phyloP scores from a whole-genome alignment of 2,113 vertebrate species.

The Dipodomys spectabilis region DNA sequence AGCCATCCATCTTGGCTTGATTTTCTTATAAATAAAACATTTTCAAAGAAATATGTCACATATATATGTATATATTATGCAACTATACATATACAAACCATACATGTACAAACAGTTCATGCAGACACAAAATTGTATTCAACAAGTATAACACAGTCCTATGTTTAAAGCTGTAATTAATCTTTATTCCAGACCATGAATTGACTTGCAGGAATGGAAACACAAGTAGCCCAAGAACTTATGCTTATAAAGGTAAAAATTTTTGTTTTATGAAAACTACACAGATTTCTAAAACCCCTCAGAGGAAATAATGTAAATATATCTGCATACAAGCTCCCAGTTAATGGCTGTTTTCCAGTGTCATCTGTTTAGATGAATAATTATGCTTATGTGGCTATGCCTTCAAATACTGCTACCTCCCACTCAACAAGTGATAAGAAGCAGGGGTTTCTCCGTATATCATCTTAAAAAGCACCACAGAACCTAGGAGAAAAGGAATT shows the following conservation, averaged over 20 bases:
- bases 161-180: background rate
- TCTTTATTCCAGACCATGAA: background rate
- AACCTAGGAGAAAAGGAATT: background rate
- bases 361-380: background rate
- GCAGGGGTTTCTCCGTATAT: background rate
- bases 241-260: background rate
- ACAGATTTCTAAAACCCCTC: slow-evolving; percentile 3
- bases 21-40: background rate
- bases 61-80: background rate
- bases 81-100: background rate
- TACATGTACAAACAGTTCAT: background rate
- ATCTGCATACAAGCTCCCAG: background rate
- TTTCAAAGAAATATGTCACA: slow-evolving; percentile 29
- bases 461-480: background rate
- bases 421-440: background rate
- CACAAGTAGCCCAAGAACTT: too few species aligned
- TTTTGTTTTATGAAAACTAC: slow-evolving; percentile 22
- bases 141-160: background rate
- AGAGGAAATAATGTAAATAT: background rate
- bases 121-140: background rate
- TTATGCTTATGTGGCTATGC: background rate
- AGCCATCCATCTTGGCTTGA: background rate
- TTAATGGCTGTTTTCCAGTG: background rate
- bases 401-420: background rate
- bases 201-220: background rate